A percentile compares a stretch with the other conserved stretches of the same genome.
phyloP scores from a whole-genome alignment of 2,888 invertebrate genomes.

The Caenorhabditis sp. region DNA sequence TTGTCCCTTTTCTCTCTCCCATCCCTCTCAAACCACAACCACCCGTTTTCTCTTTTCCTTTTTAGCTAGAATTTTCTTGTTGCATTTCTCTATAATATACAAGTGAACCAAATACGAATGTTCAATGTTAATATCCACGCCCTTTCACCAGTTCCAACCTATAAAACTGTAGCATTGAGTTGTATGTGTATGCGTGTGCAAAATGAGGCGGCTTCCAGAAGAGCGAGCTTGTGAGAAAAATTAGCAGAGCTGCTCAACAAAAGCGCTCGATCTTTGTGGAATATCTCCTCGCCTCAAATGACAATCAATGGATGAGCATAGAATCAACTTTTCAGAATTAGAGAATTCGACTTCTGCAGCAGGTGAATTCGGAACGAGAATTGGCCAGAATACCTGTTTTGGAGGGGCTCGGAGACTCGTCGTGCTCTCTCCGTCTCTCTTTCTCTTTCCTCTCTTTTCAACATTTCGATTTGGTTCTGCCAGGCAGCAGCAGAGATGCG shows the following conservation, averaged over 20 bases:
- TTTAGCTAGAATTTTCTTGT: conserved; percentile 31
- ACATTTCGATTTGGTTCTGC: conserved; percentile 33
- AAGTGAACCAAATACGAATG: conserved; percentile 26
- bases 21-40: conserved; percentile 11
- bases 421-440: conserved; percentile 7
- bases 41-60: conserved; percentile 5
- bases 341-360: neutral
- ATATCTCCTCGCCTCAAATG: no score
- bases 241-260: no score
- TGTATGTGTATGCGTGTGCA: neutral
- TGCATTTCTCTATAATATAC: conserved; percentile 52
- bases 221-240: no score
- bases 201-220: no score
- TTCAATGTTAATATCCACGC: conserved; percentile 41
- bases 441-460: conserved; percentile 13
- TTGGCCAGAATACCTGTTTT: conserved; percentile 29
- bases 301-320: no score
- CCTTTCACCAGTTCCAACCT: conserved; percentile 22
- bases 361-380: neutral
- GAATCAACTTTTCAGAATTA: no score
- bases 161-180: conserved; percentile 46
- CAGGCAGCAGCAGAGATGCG: conserved; percentile 46
- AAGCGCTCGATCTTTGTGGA: no score
- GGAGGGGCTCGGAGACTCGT: conserved; percentile 21
- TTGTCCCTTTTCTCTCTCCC: neutral